A percentile compares a stretch with the other conserved stretches of the same genome.
These are phyloP conservation scores for Drosophila barbarae DNA, from an alignment of 2,888 invertebrate species.

Conservation along the genomic window DNA sequence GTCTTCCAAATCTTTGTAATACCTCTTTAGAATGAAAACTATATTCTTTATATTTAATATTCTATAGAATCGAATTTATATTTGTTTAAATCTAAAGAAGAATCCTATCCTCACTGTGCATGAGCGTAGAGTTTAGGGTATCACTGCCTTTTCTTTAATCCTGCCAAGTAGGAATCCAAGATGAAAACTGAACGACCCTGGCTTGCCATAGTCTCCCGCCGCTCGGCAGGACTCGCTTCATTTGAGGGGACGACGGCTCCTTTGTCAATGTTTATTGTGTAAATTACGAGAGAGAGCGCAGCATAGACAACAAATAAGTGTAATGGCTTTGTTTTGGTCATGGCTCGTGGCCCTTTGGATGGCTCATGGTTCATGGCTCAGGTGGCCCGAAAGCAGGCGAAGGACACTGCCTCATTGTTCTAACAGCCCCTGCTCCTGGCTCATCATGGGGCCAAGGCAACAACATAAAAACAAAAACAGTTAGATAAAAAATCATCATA, in stretches of 20 bases:
- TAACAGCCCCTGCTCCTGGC: conserved; percentile 15
- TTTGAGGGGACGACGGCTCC: conserved; percentile 38
- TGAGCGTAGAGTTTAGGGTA: conserved; percentile 48
- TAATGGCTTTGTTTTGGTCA: conserved; percentile 73
- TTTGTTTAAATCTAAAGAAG: neutral
- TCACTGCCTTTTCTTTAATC: conserved; percentile 49
- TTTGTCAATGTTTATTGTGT: conserved; percentile 73
- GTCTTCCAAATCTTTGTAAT: neutral
- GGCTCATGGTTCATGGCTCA: conserved; percentile 68
- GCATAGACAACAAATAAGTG: conserved; percentile 72
- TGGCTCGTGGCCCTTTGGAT: conserved; percentile 62
- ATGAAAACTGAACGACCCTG: conserved; percentile 22
- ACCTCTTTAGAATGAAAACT: neutral
- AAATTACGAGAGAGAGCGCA: conserved; percentile 67
- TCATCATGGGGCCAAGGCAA: conserved; percentile 23
- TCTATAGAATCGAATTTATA: no score
- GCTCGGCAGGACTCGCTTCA: conserved; percentile 33
- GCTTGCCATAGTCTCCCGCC: conserved; percentile 7
- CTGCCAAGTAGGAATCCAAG: conserved; percentile 47
- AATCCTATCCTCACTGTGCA: neutral
- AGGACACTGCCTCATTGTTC: conserved; percentile 66
- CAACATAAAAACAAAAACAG: conserved; percentile 66
- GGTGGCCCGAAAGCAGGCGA: conserved; percentile 54
- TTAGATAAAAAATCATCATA: conserved; percentile 72
- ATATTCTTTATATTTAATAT: neutral